These are phyloP conservation scores for Brachypteracias leptosomus DNA, from an alignment of 2,113 vertebrate genomes.

Conservation along the genomic window DNA sequence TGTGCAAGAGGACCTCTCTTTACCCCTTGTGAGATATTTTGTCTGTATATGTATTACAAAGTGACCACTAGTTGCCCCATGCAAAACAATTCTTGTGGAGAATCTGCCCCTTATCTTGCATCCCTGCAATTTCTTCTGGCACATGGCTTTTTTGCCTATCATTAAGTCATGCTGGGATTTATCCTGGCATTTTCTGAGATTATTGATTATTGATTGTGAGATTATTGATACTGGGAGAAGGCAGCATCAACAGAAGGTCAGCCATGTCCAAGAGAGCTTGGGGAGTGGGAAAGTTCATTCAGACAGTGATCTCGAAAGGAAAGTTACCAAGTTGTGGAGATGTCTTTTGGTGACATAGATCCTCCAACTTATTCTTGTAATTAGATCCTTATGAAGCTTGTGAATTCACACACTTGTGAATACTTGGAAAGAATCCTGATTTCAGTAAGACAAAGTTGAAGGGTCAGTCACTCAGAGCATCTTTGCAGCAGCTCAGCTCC, in stretches of 20 bases:
- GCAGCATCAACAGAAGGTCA: not conserved
- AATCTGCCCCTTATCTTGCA: not conserved
- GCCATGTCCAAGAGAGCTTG: not conserved
- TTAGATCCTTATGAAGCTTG: not conserved
- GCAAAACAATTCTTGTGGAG: not conserved
- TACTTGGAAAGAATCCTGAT: not conserved
- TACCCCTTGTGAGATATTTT: not conserved
- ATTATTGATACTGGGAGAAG: not conserved
- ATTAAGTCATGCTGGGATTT: not conserved
- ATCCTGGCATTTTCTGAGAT: not conserved
- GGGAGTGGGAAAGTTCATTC: not conserved
- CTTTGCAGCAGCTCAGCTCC: not conserved
- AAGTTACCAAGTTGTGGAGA: not conserved
- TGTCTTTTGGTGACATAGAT: not conserved
- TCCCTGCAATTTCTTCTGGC: not conserved
- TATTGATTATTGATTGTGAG: not conserved
- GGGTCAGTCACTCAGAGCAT: not conserved
- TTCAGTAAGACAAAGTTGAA: not conserved
- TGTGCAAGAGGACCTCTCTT: not conserved
- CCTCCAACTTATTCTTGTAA: not conserved
- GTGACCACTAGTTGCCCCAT: not conserved
- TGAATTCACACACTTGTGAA: not conserved
- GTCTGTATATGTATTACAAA: not conserved
- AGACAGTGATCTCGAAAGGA: not conserved
- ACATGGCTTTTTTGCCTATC: not conserved